A percentile compares a stretch with the other conserved stretches of the same genome.
Evolutionary conservation across 1,140 invertebrate genomes (phyloP).

Genomic region (Sycobia sp.): DNA sequence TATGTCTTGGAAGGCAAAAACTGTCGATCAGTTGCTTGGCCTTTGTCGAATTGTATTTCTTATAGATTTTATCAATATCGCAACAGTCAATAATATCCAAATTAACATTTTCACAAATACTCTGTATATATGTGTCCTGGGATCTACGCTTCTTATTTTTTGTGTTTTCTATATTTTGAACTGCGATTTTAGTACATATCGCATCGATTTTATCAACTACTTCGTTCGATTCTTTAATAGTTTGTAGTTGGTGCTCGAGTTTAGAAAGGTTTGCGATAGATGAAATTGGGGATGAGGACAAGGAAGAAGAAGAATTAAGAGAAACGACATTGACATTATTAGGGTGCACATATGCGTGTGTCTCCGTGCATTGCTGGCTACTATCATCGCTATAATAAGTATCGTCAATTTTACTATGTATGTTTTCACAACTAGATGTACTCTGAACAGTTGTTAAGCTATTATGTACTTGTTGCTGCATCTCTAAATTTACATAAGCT

Average conservation of each 20-base stretch:
- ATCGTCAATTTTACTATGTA: not conserved
- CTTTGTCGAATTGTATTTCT: conserved; percentile 39
- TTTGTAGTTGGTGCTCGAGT: not conserved
- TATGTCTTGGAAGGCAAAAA: conserved; percentile 31
- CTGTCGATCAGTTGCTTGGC: conserved; percentile 37
- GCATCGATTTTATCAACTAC: not conserved
- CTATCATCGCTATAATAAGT: not conserved
- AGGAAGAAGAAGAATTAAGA: not conserved
- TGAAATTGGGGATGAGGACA: not conserved
- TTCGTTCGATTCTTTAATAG: not conserved
- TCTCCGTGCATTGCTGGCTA: conserved; percentile 42
- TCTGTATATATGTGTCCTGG: too few species aligned
- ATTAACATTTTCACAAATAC: not conserved
- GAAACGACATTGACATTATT: conserved; percentile 29
- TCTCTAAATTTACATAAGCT: conserved; percentile 43
- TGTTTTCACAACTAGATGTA: not conserved
- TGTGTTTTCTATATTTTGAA: too few species aligned
- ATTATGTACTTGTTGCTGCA: conserved; percentile 17
- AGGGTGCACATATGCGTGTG: conserved; percentile 49
- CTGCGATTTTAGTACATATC: too few species aligned
- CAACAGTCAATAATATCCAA: not conserved
- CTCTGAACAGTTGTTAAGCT: not conserved
- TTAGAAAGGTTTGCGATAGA: not conserved
- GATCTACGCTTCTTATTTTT: too few species aligned
- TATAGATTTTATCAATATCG: conserved; percentile 42